Conservation (phyloP, 2,888 invertebrate species). For the Scelioninae gen. 2 region DNA sequence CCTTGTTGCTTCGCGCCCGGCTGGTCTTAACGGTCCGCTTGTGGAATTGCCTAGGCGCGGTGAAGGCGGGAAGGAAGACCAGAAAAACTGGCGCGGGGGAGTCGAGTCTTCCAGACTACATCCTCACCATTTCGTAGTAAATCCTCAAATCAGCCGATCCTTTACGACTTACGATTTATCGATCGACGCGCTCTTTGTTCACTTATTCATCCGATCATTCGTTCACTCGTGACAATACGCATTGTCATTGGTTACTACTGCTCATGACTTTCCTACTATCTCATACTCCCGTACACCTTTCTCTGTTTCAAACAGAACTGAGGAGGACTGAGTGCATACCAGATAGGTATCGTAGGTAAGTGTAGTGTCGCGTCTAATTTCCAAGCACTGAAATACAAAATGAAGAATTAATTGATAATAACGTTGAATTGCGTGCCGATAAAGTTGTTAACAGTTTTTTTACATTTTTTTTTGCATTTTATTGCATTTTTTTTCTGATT, state of each 20-base stretch:
- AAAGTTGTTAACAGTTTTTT: constrained; percentile 30
- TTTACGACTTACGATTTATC: constrained; percentile 54
- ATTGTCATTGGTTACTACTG: constrained; percentile 68
- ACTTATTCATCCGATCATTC: constrained; percentile 64
- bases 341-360: constrained; percentile 74
- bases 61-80: too few species aligned
- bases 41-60: too few species aligned
- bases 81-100: constrained; percentile 28
- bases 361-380: constrained; percentile 72
- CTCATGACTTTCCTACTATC: constrained; percentile 70
- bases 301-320: constrained; percentile 76
- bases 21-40: too few species aligned
- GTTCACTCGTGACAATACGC: constrained; percentile 63
- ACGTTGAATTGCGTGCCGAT: too few species aligned
- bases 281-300: constrained; percentile 74
- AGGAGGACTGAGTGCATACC: constrained; percentile 74
- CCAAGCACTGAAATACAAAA: constrained; percentile 54
- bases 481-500: too few species aligned
- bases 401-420: constrained; percentile 33
- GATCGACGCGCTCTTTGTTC: constrained; percentile 60
- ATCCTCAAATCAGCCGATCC: constrained; percentile 48
- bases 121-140: constrained; percentile 56
- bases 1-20: too few species aligned
- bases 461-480: constrained; percentile 14
- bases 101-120: constrained; percentile 40